phyloP scores from a whole-genome alignment of 2,113 vertebrate species.

The Anoura caudifer region DNA sequence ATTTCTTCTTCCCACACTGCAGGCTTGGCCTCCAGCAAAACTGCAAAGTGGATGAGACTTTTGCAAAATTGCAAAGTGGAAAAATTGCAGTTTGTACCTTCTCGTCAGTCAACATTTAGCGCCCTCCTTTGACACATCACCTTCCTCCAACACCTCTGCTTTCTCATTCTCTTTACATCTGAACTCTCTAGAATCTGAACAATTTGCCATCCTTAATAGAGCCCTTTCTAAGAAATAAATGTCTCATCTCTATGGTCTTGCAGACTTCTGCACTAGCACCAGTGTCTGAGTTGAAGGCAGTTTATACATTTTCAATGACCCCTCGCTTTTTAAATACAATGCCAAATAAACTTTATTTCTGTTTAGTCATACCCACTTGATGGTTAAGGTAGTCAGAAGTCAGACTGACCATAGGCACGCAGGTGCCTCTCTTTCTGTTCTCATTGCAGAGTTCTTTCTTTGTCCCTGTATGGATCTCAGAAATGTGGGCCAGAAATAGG shows the following conservation, averaged over 20 bases:
- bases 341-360: not conserved
- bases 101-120: not conserved
- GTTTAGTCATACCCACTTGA: fast-evolving
- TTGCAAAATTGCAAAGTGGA: not conserved
- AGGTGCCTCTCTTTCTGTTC: not conserved
- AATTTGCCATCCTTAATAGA: not conserved
- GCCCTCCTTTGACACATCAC: not conserved
- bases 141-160: not conserved
- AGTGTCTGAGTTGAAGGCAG: not conserved
- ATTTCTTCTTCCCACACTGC: not conserved
- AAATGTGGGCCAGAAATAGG: not conserved
- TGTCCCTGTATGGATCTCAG: not conserved
- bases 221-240: not conserved
- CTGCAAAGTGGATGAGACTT: not conserved
- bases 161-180: not conserved
- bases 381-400: not conserved
- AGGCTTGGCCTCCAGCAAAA: not conserved
- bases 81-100: not conserved
- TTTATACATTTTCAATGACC: not conserved
- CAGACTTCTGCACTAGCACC: not conserved
- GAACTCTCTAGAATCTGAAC: not conserved
- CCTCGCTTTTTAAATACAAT: not conserved
- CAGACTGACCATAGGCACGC: not conserved
- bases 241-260: not conserved
- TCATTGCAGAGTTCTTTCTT: not conserved